Evolutionary conservation across 2,797 vertebrate species (phyloP), one percentile per base, ranked within the genome.

Genomic region (Hirundo rustica): DNA sequence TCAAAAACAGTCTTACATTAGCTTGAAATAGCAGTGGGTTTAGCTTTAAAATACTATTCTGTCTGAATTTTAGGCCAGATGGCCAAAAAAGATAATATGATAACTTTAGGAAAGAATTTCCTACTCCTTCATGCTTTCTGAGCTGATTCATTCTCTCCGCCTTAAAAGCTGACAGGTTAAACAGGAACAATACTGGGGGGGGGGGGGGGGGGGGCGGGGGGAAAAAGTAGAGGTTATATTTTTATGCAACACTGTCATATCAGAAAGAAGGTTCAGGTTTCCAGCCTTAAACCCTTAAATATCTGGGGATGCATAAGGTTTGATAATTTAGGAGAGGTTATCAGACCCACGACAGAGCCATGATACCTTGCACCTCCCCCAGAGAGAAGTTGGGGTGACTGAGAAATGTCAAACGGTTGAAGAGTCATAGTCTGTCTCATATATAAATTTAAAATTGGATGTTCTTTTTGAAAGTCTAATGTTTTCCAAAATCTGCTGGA

Each of bases 21-120:
- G 72, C 25, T 85, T 82, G 50, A 93, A 92, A 54, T 26, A 87
- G 30, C n/a, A 57, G 26, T 83, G 12, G 23, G 9, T 27, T 95
- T 68, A 82, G 8, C 36, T 89, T 96, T 74, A 80, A 95, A 92
- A 72, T 85, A 91, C 44, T 93, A 11, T 60, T 85, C 16, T 90
- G 53, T 88, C 36, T 92, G 40, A 84, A 92, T 91, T 72, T 71
- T 50, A 65, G 57, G 30, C 67, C 77, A 87, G 55, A 75, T 93
- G 62, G 50, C 25, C 83, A 92, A 80, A 96, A 96, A 95, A 85
- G 67, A 95, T 92, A 91, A 50, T 42, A 72, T 55, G 77, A 82
- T 62, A 94, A 94, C 40, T 65, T 93, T 17, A 87, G 32, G 45
- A 90, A 93, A 81, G 47, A 85, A 91, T 92, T 91, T 95, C 51